A percentile compares a stretch with the other conserved stretches of the same genome.
Conservation (phyloP, 2,888 invertebrate species). For the Luffia ferchaultella region DNA sequence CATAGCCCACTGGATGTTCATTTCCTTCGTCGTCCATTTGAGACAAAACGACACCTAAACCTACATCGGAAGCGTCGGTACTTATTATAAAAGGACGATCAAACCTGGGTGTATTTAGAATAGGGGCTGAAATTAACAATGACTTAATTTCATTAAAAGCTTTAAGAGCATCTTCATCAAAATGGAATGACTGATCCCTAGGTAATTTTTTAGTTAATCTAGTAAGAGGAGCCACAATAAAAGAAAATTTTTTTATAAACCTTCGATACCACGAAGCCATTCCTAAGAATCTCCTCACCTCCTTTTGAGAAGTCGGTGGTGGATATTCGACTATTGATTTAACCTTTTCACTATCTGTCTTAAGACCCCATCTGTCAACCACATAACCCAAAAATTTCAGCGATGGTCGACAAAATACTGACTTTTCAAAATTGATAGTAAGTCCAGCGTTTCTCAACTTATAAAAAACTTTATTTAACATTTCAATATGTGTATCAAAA, state of each 20-base stretch:
- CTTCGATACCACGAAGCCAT: not conserved
- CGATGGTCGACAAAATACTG: not conserved
- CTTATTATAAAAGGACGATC: not conserved
- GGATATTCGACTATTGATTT: not conserved
- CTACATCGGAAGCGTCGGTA: not conserved
- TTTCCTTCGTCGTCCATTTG: not conserved
- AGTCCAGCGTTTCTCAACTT: not conserved
- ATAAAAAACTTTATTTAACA: not conserved
- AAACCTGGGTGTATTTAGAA: not conserved
- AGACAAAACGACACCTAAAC: not conserved
- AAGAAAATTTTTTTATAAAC: not conserved
- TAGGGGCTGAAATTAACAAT: not conserved
- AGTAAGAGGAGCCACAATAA: not conserved
- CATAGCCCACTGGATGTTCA: not conserved
- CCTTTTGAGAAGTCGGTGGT: not conserved
- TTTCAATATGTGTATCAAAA: not conserved
- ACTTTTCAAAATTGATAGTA: not conserved
- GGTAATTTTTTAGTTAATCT: not conserved
- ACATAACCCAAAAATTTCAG: not conserved
- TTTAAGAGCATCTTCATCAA: not conserved
- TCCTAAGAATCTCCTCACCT: not conserved
- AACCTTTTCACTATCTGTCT: not conserved
- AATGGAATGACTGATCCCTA: not conserved
- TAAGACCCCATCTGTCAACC: not conserved
- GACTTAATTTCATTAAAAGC: not conserved